These are phyloP conservation scores for Corythaixoides concolor DNA, from an alignment of 2,113 vertebrate species.

Conservation along the genomic window DNA sequence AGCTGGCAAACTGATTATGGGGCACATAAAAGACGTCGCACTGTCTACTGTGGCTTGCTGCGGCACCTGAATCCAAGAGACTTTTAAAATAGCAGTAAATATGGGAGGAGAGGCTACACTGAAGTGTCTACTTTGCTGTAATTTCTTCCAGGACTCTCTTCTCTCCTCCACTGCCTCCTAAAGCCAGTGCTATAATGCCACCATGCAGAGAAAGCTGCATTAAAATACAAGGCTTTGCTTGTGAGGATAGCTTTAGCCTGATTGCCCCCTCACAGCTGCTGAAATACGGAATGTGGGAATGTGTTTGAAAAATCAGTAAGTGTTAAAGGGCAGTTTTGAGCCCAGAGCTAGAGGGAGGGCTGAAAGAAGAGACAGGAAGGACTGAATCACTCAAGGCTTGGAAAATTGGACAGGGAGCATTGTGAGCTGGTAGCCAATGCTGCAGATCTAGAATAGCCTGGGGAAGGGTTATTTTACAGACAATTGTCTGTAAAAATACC, in stretches of 20 bases:
- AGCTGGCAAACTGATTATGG: neutral
- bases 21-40: neutral
- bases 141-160: neutral
- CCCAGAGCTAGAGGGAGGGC: neutral
- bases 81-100: neutral
- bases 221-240: constrained; percentile 66
- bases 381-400: constrained; percentile 51
- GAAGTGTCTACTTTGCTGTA: neutral
- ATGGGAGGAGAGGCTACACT: neutral
- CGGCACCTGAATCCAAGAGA: neutral
- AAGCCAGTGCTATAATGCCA: constrained; percentile 45
- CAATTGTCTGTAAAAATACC: constrained; percentile 15
- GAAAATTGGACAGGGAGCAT: constrained; percentile 39
- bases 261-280: constrained; percentile 52
- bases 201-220: constrained; percentile 19
- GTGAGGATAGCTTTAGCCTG: constrained; percentile 33
- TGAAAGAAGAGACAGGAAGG: constrained; percentile 41
- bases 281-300: constrained; percentile 27
- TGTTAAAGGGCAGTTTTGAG: constrained; percentile 50
- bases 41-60: neutral
- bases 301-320: constrained; percentile 34
- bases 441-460: constrained; percentile 23
- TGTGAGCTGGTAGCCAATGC: neutral
- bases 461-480: constrained; percentile 39
- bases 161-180: neutral